Evolutionary conservation across 2,113 vertebrate species (phyloP), one percentile per base, ranked within the genome.

Genomic region (Scortum barcoo): DNA sequence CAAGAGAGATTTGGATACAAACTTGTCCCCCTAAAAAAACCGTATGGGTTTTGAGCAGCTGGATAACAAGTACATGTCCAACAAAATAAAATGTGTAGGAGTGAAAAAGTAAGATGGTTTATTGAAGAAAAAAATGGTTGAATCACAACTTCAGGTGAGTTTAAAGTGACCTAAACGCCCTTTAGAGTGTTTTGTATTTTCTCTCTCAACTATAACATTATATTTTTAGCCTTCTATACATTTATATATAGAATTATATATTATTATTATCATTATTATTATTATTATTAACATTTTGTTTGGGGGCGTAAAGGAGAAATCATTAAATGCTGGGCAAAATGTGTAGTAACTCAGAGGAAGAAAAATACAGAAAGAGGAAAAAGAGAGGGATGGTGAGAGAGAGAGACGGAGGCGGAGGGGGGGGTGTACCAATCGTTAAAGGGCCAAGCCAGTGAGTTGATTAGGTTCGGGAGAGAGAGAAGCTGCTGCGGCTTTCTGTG

Each of bases 401-500:
- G 48, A 46, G 74, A 28, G 78, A 40, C 1, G 26, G 71, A 28
- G 76, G 66, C 0, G 69, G 83, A 80, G 80, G 83, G 82, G 80
- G 82, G 56, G 17, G 80, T 81, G 42, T 72, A 91, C 84, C 89
- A 82, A 91, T 82, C 28, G 90, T 92, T 89, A 91, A 88, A 88
- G 93, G 89, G 83, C 95, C 89, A 85, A 87, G 82, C 92, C 95
- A 88, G 96, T 84, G 94, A 95, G 96, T 96, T 96, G 96, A 97
- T 97, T 96, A 96, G 95, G 92, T 93, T 95, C 92, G 80, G 81
- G 83, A 95, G 94, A 95, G 93, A 94, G 89, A 89, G 91, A 94
- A 95, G 95, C 96, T 92, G 95, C 95, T 95, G 89, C 94, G 92
- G 86, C 93, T 96, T 95, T 95, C 93, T 95, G 92, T 93, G 90